These are phyloP conservation scores for Trichonephila clavipes DNA, from an alignment of 1,140 invertebrate genomes.

Conservation along the genomic window DNA sequence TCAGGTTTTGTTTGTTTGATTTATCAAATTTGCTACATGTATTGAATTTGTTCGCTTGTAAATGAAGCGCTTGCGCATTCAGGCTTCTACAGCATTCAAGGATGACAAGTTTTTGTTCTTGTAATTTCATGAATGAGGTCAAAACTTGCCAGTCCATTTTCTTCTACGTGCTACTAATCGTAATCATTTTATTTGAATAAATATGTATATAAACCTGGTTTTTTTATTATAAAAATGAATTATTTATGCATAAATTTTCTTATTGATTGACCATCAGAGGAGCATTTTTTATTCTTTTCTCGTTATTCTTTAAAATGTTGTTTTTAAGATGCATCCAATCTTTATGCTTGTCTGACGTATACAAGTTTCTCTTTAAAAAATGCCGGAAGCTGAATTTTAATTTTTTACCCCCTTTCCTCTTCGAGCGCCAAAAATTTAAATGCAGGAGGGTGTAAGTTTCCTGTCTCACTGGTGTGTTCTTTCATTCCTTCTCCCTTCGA, in stretches of 20 bases:
- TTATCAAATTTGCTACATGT: not conserved
- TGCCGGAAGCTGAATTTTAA: slow-evolving; percentile 44
- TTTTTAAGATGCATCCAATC: not conserved
- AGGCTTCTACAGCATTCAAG: not conserved
- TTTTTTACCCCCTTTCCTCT: slow-evolving; percentile 1
- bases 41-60: not conserved
- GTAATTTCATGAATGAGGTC: slow-evolving; percentile 24
- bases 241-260: too few species aligned
- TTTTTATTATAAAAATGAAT: too few species aligned
- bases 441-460: slow-evolving; percentile 61
- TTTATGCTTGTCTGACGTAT: not conserved
- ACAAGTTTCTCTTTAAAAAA: not conserved
- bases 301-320: not conserved
- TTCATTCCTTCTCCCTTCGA: slow-evolving; percentile 1
- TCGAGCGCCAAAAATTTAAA: slow-evolving; percentile 43
- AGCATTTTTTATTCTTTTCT: not conserved
- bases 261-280: too few species aligned
- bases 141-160: slow-evolving; percentile 19
- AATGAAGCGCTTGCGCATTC: not conserved
- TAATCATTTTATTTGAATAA: not conserved
- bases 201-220: too few species aligned
- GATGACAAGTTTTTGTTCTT: slow-evolving; percentile 45
- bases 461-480: slow-evolving; percentile 43
- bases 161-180: slow-evolving; percentile 24
- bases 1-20: too few species aligned